Evolutionary conservation across 2,113 vertebrate species (phyloP).

Genomic region (Blennius ocellaris): DNA sequence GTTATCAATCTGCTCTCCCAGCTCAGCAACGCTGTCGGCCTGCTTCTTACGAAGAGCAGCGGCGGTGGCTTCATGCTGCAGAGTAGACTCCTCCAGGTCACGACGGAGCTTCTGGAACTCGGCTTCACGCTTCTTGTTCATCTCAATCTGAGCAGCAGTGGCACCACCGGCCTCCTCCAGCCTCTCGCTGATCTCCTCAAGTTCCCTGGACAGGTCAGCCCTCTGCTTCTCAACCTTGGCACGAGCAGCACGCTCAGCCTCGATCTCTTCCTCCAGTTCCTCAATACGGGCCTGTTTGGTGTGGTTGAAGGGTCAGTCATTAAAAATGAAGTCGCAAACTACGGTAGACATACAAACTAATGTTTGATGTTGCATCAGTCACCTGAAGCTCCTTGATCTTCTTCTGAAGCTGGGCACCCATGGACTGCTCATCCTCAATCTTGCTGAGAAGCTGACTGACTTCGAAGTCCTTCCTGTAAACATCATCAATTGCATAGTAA

Average conservation of each 20-base stretch:
- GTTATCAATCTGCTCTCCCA: constrained; percentile 81
- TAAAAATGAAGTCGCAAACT: neutral
- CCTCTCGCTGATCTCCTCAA: constrained; percentile 92
- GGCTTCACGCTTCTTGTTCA: constrained; percentile 82
- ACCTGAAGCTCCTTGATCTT: constrained; percentile 76
- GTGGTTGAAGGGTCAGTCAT: neutral
- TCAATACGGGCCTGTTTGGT: constrained; percentile 78
- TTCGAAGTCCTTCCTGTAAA: constrained; percentile 72
- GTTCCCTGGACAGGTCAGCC: constrained; percentile 87
- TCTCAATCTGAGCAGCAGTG: constrained; percentile 81
- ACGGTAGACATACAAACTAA: neutral
- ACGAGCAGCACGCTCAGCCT: constrained; percentile 81
- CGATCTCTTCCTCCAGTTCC: constrained; percentile 82
- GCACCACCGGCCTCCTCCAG: constrained; percentile 82
- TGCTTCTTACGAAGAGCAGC: constrained; percentile 89
- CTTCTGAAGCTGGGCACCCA: constrained; percentile 74
- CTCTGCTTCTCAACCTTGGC: constrained; percentile 90
- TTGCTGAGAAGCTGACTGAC: constrained; percentile 67
- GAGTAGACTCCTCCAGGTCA: constrained; percentile 91
- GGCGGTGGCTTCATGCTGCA: constrained; percentile 91
- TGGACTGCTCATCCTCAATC: constrained; percentile 73
- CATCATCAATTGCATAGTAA: neutral
- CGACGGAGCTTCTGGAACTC: constrained; percentile 89
- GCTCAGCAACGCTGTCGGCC: constrained; percentile 80
- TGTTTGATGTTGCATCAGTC: neutral